These are phyloP conservation scores for Deroptyus accipitrinus DNA, from an alignment of 2,113 vertebrate genomes.

Conservation along the genomic window DNA sequence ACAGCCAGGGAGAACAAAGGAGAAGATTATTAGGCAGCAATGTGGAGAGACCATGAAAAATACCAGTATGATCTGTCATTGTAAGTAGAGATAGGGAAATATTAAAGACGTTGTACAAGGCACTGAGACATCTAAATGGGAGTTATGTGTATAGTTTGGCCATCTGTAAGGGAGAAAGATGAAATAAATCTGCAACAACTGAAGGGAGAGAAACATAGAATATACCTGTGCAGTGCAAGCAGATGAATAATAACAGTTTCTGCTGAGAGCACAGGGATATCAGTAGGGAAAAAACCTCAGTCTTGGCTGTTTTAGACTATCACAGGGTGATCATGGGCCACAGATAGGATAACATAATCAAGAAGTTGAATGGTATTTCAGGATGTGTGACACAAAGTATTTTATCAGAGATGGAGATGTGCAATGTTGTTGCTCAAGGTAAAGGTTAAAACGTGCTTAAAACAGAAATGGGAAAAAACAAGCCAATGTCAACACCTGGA, in stretches of 20 bases:
- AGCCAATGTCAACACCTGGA: not conserved
- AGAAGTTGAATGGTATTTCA: not conserved
- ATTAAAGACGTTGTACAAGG: not conserved
- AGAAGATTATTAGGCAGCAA: not conserved
- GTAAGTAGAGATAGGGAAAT: not conserved
- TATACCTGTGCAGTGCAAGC: not conserved
- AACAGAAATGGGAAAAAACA: not conserved
- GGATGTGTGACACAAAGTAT: not conserved
- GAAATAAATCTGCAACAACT: slow-evolving; percentile 17
- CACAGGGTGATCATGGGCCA: not conserved
- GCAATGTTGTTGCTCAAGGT: not conserved
- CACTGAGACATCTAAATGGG: not conserved
- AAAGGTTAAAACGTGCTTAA: not conserved
- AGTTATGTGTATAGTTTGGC: not conserved
- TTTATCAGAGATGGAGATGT: not conserved
- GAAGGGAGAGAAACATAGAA: not conserved
- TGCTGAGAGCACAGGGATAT: not conserved
- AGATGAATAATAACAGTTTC: not conserved
- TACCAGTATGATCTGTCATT: not conserved
- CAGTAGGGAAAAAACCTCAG: not conserved
- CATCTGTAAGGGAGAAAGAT: not conserved
- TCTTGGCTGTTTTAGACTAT: not conserved
- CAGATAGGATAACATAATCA: not conserved
- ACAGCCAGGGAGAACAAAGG: not conserved
- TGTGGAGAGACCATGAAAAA: not conserved